Evolutionary conservation across 1,140 invertebrate genomes (phyloP), one percentile per base, ranked within the genome.

Genomic region (Sycophila sp.): DNA sequence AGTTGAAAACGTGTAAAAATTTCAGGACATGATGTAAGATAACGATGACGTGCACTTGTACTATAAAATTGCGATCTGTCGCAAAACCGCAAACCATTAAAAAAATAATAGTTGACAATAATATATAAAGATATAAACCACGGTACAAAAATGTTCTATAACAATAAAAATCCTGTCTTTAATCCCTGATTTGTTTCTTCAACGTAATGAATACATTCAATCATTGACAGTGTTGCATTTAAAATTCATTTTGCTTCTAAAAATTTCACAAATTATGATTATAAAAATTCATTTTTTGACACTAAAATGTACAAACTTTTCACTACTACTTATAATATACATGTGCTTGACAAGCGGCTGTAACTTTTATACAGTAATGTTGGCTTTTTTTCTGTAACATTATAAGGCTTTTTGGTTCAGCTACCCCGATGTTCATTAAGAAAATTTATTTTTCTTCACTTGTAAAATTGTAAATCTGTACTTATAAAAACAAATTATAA

Each of bases 321-420:
- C 24, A n/a, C n/a, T n/a, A n/a, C n/a, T n/a, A 1, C 8, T 17
- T 24, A 11, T 22, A 42, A 58, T 51, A 32, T 63, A 58, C 22
- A 59, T 77, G 78, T 77, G 78, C 73, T 75, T 71, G 75, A 66
- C 51, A 76, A 81, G 78, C 77, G 76, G 71, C 77, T 80, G 51
- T 62, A 71, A 69, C 63, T 76, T 72, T 73, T 64, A 53, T 53
- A n/a, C 22, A 60, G 30, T 45, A 62, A 63, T 13, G 49, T 59
- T 63, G 67, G 68, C 36, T 36, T 32, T 55, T 42, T 63, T n/a
- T 56, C 17, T n/a, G 53, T 24, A 63, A 64, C 51, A 26, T 55
- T 63, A 45, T 79, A 79, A 79, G 76, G 77, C 78, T 79, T 74
- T 75, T 78, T 78, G 77, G 76, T 79, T 76, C 76, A 74, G 72